Evolutionary conservation across 1,140 invertebrate species (phyloP).

Genomic region (roundworm (Caenorhabditis elegans)): WBcel235 BX284606.5:7211501-7212000

Average conservation of each 20-base stretch:
- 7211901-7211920: conserved; percentile 39
- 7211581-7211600: not conserved
- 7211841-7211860: not conserved
- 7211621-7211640: not conserved
- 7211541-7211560: not conserved
- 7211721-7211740: not conserved
- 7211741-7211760: not conserved
- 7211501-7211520: conserved; percentile 1
- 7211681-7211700: not conserved
- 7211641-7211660: not conserved
- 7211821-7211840: conserved; percentile 32
- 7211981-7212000: conserved; percentile 12
- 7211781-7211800: not conserved
- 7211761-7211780: not conserved
- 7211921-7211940: conserved; percentile 37
- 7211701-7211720: not conserved
- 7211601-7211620: not conserved
- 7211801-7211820: not conserved
- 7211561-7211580: conserved; percentile 12
- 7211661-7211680: not conserved
- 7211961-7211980: conserved; percentile 40
- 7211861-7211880: not conserved
- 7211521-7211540: conserved; percentile 27
- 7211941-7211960: conserved; percentile 38
- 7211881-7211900: conserved; percentile 11